phyloP scores from a whole-genome alignment of 2,797 vertebrate genomes.

The Sebastes wilsoni region DNA sequence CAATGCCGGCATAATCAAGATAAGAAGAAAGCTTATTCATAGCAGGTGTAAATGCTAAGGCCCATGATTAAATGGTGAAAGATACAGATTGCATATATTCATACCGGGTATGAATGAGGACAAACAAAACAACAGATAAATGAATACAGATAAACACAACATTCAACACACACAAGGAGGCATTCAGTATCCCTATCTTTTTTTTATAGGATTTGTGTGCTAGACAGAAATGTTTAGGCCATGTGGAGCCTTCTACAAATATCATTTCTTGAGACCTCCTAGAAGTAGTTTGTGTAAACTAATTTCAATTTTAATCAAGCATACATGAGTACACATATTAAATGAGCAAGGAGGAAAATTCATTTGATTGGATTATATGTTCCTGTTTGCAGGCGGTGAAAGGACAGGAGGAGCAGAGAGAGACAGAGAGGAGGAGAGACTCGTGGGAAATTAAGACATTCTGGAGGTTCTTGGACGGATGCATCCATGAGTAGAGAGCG shows the following conservation, averaged over 20 bases:
- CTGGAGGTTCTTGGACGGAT: slow-evolving; percentile 40
- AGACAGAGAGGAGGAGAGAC: slow-evolving; percentile 14
- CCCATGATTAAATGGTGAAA: not conserved
- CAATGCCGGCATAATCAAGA: not conserved
- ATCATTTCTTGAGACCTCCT: not conserved
- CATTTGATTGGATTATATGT: slow-evolving; percentile 11
- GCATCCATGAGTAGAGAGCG: slow-evolving; percentile 5
- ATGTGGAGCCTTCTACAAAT: not conserved
- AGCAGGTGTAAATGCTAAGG: not conserved
- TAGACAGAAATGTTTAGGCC: not conserved
- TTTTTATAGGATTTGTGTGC: not conserved
- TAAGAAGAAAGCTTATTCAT: not conserved
- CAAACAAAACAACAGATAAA: not conserved
- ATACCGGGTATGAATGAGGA: not conserved
- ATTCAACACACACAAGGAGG: not conserved
- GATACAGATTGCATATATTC: not conserved
- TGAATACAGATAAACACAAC: not conserved
- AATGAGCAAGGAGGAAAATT: not conserved
- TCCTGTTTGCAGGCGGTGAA: not conserved
- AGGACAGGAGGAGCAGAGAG: not conserved
- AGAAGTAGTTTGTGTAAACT: not conserved
- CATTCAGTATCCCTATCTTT: not conserved
- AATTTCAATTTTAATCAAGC: not conserved
- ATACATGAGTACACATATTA: not conserved
- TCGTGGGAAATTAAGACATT: slow-evolving; percentile 64